phyloP scores from a whole-genome alignment of 2,888 invertebrate genomes.

The Orchesella flavescens region DNA sequence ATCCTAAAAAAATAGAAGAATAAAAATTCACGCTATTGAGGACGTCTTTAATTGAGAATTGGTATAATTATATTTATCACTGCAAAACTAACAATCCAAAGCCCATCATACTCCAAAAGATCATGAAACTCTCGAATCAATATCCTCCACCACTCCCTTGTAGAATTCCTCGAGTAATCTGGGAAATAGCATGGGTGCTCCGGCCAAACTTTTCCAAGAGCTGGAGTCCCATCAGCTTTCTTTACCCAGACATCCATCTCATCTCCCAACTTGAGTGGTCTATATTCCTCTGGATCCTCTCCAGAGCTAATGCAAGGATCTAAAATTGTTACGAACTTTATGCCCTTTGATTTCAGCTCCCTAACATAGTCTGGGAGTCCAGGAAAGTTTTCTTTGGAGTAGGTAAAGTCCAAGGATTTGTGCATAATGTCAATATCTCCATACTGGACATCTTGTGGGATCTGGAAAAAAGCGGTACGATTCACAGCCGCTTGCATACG shows the following conservation, averaged over 20 bases:
- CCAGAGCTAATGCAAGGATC: constrained; percentile 63
- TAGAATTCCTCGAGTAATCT: constrained; percentile 68
- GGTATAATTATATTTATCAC: too few relatives aligned
- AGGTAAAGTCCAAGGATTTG: constrained; percentile 83
- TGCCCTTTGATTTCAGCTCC: constrained; percentile 79
- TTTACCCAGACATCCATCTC: constrained; percentile 72
- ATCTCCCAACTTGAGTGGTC: constrained; percentile 66
- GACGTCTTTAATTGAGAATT: constrained; percentile 17
- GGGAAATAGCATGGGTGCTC: constrained; percentile 68
- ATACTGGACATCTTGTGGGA: constrained; percentile 77
- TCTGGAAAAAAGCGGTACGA: constrained; percentile 81
- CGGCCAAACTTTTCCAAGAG: constrained; percentile 69
- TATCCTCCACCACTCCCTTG: constrained; percentile 68
- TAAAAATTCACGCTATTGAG: too few relatives aligned
- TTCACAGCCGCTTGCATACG: constrained; percentile 81
- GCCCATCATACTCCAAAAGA: constrained; percentile 68
- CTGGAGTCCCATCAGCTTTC: constrained; percentile 63
- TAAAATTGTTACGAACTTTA: constrained; percentile 70
- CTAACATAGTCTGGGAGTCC: constrained; percentile 82
- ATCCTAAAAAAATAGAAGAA: constrained; percentile 75
- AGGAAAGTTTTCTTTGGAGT: constrained; percentile 79
- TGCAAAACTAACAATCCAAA: constrained; percentile 65
- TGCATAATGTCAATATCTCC: constrained; percentile 69
- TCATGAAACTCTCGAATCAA: constrained; percentile 68
- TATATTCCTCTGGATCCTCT: constrained; percentile 51